These are phyloP conservation scores for Oncorhynchus keta DNA, from an alignment of 2,113 vertebrate genomes.

Conservation along the genomic window DNA sequence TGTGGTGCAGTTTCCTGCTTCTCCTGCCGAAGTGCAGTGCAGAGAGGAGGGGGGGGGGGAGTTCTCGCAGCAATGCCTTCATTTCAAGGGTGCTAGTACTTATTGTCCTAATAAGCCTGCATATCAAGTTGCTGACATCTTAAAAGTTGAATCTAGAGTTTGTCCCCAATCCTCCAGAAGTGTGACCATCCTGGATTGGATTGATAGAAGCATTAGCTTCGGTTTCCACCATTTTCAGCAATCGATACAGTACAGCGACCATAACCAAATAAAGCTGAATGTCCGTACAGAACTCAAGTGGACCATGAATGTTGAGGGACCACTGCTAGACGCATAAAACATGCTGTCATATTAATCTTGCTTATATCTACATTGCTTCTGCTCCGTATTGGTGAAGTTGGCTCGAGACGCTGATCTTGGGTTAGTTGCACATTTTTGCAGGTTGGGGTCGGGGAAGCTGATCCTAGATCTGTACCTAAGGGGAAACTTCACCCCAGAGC, in stretches of 20 bases:
- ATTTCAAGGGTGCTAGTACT: conserved; percentile 45
- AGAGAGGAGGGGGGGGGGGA: too few relatives aligned
- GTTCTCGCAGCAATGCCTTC: conserved; percentile 38
- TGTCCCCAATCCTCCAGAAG: too few relatives aligned
- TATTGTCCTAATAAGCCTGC: conserved; percentile 9
- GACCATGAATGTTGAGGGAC: neutral
- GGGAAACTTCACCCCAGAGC: too few relatives aligned
- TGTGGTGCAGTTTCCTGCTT: neutral
- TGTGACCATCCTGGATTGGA: too few relatives aligned
- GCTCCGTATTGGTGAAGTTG: too few relatives aligned
- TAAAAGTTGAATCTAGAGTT: conserved; percentile 31
- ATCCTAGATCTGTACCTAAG: too few relatives aligned
- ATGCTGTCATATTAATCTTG: conserved; percentile 19
- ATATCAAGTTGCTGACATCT: neutral
- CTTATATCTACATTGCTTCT: neutral
- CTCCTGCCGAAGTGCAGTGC: neutral
- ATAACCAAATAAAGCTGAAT: conserved; percentile 14
- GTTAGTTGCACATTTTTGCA: too few relatives aligned
- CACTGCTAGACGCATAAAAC: conserved; percentile 1
- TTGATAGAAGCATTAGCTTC: too few relatives aligned
- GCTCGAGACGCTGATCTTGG: conserved; percentile 1
- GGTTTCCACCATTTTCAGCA: too few relatives aligned
- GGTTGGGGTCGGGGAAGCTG: conserved; percentile 6
- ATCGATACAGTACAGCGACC: neutral
- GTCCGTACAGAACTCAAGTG: neutral